Evolutionary conservation across 30 jellyfish, hydroid and myxozoan genomes (phyloP), one percentile per base, ranked within the genome.

Genomic region (Aurelia aurita complex sp. Pacific): DNA sequence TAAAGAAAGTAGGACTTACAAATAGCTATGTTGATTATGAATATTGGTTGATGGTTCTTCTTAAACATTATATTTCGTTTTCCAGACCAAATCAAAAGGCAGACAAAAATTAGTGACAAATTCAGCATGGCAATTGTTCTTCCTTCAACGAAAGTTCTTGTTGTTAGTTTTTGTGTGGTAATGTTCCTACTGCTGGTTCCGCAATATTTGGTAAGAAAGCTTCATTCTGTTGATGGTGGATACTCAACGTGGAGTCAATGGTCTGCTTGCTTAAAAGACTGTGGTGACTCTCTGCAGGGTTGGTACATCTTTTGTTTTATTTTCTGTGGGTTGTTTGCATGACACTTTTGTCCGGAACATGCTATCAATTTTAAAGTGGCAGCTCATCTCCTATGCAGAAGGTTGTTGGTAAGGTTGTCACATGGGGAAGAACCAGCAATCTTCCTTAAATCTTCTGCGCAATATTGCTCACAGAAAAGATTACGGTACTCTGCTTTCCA

Each of bases 181-280:
- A 36, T 86, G 3, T 86, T 76, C 43, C 17, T 78, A 16, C 11
- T 76, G 32, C 6, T 86, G 16, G 85, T 42, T 19, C 80, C 81
- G 3, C 89, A 74, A 68, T 78, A 40, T 63, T 51, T 86, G 32
- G 32, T 76, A 5, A 74, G 42, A 60, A 67, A 55, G 40, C 80
- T 66, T 15, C 52, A 67, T 70, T 86, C 90, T 62, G 90, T 80
- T 4, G 83, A 91, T 73, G 97, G 97, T 69, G 96, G 97, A 4
- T 91, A 79, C 64, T 32, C 90, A 4, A 51, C 77, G 11, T 91
- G 97, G 97, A 67, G 89, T 67, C 17, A 38, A 1, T 91, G 97
- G 97, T 77, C 96, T 43, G 6, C 68, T 23, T 81, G 91, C 71
- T 52, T 71, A 34, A 69, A 54, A n/a, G 61, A 54, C 55, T 81